Conservation (phyloP, 2,113 vertebrate genomes). For the Brienomyrus longianalis region DNA sequence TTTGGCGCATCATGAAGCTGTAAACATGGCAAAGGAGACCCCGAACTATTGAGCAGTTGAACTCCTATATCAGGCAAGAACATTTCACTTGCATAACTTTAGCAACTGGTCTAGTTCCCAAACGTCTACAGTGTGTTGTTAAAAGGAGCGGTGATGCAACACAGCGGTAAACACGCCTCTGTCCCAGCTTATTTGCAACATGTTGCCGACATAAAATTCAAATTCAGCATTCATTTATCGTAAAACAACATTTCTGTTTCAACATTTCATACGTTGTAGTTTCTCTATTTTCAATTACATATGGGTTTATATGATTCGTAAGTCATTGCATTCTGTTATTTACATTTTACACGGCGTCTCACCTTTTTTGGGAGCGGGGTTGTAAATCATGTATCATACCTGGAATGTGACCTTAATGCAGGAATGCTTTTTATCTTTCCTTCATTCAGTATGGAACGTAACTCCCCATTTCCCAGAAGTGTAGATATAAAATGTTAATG, state of each 20-base stretch:
- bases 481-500: conserved; percentile 11
- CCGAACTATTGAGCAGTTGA: not conserved
- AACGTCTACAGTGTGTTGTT: not conserved
- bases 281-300: not conserved
- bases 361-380: not conserved
- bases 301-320: not conserved
- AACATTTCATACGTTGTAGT: not conserved
- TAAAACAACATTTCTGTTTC: not conserved
- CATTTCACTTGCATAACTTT: not conserved
- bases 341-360: not conserved
- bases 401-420: not conserved
- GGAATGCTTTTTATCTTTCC: not conserved
- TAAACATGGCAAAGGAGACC: not conserved
- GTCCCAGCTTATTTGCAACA: not conserved
- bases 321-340: not conserved
- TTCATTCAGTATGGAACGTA: not conserved
- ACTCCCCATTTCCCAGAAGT: not conserved
- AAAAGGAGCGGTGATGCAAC: not conserved
- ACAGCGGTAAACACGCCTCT: not conserved
- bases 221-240: not conserved
- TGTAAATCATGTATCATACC: not conserved
- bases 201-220: not conserved
- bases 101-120: not conserved
- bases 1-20: not conserved
- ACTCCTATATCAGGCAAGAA: not conserved